These are phyloP conservation scores for Scolopax mira DNA, from an alignment of 2,113 vertebrate genomes.

Conservation along the genomic window DNA sequence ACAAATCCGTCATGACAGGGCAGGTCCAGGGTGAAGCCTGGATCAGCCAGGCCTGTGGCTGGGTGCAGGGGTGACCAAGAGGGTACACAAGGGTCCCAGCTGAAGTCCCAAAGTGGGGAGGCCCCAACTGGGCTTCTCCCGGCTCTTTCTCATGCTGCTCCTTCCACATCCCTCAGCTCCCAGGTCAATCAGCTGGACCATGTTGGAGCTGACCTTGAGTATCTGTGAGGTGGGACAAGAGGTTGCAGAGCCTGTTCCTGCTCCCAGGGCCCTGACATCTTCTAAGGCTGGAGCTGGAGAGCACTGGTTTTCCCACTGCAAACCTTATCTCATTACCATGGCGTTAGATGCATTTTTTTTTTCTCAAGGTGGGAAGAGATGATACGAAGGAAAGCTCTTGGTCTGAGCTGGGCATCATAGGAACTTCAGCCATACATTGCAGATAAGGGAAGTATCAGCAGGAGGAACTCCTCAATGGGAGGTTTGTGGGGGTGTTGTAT, in stretches of 20 bases:
- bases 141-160: background rate
- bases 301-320: background rate
- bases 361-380: background rate
- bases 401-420: background rate
- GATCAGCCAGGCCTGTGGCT: background rate
- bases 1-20: rapidly evolving
- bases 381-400: background rate
- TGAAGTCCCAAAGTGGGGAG: background rate
- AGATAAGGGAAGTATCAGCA: background rate
- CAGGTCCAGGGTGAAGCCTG: background rate
- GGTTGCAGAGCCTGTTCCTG: background rate
- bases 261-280: background rate
- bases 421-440: background rate
- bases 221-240: background rate
- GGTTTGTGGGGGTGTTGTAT: background rate
- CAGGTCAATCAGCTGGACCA: rapidly evolving
- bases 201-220: background rate
- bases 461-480: background rate
- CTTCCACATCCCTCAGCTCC: rapidly evolving
- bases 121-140: background rate
- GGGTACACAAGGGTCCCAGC: no score
- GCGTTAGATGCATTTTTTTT: background rate
- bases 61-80: no score
- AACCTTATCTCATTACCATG: rapidly evolving
- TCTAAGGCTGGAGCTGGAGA: background rate